Evolutionary conservation across 2,113 vertebrate genomes (phyloP).

Genomic region (Myocastor coypus): DNA sequence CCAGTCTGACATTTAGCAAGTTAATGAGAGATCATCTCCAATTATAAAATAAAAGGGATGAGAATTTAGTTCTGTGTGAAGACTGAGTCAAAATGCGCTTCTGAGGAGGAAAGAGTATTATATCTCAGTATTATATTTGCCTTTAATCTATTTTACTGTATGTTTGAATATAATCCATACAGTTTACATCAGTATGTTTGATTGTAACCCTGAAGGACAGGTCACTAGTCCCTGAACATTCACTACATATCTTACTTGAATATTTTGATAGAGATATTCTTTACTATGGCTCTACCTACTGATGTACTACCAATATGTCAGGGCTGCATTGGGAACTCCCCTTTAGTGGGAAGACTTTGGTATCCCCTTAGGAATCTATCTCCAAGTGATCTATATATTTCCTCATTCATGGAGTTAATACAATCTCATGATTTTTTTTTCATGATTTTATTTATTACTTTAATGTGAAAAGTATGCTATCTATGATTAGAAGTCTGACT

Average conservation of each 20-base stretch:
- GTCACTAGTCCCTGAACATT: neutral
- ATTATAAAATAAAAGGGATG: neutral
- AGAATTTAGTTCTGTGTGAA: neutral
- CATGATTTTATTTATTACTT: neutral
- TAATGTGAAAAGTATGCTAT: neutral
- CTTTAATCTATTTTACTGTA: neutral
- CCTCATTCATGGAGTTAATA: neutral
- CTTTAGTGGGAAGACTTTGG: neutral
- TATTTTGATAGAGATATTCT: slow-evolving; percentile 17
- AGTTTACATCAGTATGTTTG: neutral
- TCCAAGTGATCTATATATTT: neutral
- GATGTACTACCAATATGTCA: neutral
- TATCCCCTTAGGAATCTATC: neutral
- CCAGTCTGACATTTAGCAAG: neutral
- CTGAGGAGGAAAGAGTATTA: neutral
- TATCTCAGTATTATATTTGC: neutral
- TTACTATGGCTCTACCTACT: neutral
- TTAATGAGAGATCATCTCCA: neutral
- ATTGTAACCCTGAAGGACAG: neutral
- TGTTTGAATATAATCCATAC: neutral
- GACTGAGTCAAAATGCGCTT: neutral
- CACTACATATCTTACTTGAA: neutral
- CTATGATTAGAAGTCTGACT: neutral
- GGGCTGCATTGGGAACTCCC: neutral
- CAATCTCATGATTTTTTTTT: too few relatives aligned